Percentiles rank a stretch among this genome's conserved stretches.
Conservation (phyloP, 1,140 invertebrate genomes). For the Camponotus vicinus region DNA sequence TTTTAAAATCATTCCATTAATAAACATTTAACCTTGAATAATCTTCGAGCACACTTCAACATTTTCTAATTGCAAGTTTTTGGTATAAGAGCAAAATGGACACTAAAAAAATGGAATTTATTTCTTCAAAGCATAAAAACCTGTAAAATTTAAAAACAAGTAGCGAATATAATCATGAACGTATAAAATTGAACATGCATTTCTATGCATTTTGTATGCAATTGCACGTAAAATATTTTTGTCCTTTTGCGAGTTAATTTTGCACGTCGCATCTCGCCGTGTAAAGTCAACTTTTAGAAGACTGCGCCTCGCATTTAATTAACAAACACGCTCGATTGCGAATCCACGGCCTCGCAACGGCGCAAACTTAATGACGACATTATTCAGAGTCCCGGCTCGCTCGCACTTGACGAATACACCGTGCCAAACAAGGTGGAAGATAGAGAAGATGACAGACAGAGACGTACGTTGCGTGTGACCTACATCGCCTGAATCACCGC, state of each 20-base stretch:
- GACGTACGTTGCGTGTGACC: conserved; percentile 54
- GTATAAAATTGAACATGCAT: not conserved
- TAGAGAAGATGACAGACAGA: conserved; percentile 39
- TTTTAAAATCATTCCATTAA: not conserved
- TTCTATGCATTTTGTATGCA: not conserved
- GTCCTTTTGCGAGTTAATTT: conserved; percentile 33
- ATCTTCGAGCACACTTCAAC: not conserved
- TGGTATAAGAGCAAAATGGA: not conserved
- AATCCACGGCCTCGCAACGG: conserved; percentile 6
- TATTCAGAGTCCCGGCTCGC: conserved; percentile 48
- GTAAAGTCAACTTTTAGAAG: conserved; percentile 19
- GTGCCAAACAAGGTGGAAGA: conserved; percentile 14
- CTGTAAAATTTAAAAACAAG: not conserved
- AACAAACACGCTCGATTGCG: conserved; percentile 47
- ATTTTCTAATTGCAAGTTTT: no score
- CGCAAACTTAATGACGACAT: conserved; percentile 54
- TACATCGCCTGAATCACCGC: conserved; percentile 58
- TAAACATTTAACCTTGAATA: not conserved
- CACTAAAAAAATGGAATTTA: not conserved
- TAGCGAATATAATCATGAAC: not conserved
- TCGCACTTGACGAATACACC: conserved; percentile 26
- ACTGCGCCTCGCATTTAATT: conserved; percentile 52
- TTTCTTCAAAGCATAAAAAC: no score
- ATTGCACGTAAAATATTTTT: conserved; percentile 7
- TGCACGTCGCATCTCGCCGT: conserved; percentile 18